Evolutionary conservation across 1,140 invertebrate species (phyloP), one percentile per base, ranked within the genome.

Genomic region (Drosophila ogumai): DNA sequence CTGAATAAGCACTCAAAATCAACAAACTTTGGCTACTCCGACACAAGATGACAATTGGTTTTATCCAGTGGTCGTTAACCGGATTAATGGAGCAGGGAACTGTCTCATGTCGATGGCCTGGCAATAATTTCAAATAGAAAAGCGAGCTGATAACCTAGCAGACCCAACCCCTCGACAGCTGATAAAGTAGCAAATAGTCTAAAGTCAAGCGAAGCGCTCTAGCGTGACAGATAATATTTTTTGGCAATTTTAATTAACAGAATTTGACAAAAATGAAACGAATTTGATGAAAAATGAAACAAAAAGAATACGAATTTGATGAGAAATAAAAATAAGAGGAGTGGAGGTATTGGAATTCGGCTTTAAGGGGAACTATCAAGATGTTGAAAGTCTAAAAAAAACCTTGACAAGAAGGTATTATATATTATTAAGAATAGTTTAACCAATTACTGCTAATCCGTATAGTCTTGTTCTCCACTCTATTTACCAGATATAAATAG

Each of bases 191-290:
- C 55, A 72, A 72, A 63, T 40, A 52, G 28, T 64, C 44, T 58
- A 75, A 46, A 71, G 60, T 65, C 61, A 57, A 72, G 44, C 52
- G 44, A 6, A 50, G 3, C 8, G 34, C 25, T 85, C 25, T 85
- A 54, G 82, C 82, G 82, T 85, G 81, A 86, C 81, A 69, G 82
- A 86, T 85, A 85, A 77, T 63, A 47, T 44, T 71, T 82, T 75
- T 61, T 34, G 54, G 47, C 68, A 60, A 74, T 68, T 84, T 86
- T 86, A 85, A 85, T 85, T 85, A 85, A 81, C 22, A 36, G 55
- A 85, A 84, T 66, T 84, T 68, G 61, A 44, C 19, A 49, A 49
- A 46, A 47, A 22, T 47, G 15, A 47, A 25, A 22, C 6, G 10
- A 15, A 49, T 25, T 47, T 47, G 12, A 22, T 3, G 12, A 49